Evolutionary conservation across 92 coral and sea anemone genomes (phyloP), one percentile per base, ranked within the genome.

Genomic region (Meandrina meandrites): DNA sequence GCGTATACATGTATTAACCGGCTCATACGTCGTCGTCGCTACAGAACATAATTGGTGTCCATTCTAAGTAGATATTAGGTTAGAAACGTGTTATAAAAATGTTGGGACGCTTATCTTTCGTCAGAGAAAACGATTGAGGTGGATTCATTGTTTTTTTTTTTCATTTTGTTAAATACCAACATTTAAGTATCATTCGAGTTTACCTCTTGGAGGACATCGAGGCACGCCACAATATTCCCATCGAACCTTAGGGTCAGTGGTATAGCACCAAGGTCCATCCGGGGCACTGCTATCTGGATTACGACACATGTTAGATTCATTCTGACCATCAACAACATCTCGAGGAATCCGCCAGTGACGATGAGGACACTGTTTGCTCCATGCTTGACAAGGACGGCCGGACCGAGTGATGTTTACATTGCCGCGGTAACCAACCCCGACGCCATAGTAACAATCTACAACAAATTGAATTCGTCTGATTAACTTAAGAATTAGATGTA

Each of bases 201-300:
- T 79, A 79, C 71, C 82, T 79, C 82, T 79, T 79, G 50, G 82
- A 81, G 84, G 84, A 24, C 84, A 81, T 12, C 57, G 53, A 7
- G 84, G 27, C 24, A 81, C 71, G 84, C 64, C 64, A 58, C 84
- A 81, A 45, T 81, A 81, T 81, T 81, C 84, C 84, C 84, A 81
- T 81, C 84, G 56, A 62, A 81, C 76, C 2, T 64, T 37, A 14
- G 84, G 76, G 84, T 81, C 84, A 62, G 57, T 40, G 36, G 84
- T 81, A 67, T 81, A 81, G 45, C 84, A 81, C 84, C 84, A 81
- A 15, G 84, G 84, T 36, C 84, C 84, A 81, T 81, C 53, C 36
- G 84, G 84, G 75, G 84, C 84, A 62, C 75, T 62, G 42, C 75
- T 45, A 36, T 67, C 84, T 31, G 76, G 75, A 37, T 81, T 81